A percentile compares a stretch with the other conserved stretches of the same genome.
Evolutionary conservation across 2,888 invertebrate species (phyloP).

Genomic region (Atethmia centrago): DNA sequence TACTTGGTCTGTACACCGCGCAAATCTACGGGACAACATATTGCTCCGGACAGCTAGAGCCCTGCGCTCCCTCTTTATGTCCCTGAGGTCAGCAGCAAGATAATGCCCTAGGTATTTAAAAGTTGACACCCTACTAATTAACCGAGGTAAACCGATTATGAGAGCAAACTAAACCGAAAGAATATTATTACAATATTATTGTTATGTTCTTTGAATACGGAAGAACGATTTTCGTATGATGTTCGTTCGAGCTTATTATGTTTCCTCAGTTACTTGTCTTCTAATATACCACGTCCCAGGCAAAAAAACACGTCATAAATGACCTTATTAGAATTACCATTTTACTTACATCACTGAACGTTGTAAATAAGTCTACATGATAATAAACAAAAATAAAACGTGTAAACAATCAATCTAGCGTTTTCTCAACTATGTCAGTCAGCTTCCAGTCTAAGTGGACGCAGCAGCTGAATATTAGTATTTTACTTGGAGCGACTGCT

Average conservation of each 20-base stretch:
- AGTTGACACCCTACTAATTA: too few relatives aligned
- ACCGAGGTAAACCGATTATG: too few relatives aligned
- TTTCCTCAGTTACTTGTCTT: not conserved
- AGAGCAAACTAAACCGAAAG: not conserved
- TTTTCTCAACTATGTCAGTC: too few relatives aligned
- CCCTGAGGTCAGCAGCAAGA: too few relatives aligned
- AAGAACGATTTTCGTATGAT: not conserved
- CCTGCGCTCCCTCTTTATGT: too few relatives aligned
- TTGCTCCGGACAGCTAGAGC: too few relatives aligned
- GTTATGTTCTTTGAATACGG: conserved; percentile 21
- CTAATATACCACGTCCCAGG: not conserved
- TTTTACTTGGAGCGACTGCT: not conserved
- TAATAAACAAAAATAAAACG: not conserved
- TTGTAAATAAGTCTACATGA: not conserved
- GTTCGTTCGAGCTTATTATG: not conserved
- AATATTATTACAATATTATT: not conserved
- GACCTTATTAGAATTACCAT: not conserved
- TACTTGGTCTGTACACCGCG: too few relatives aligned
- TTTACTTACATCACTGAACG: not conserved
- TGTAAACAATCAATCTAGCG: not conserved
- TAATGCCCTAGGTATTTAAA: too few relatives aligned
- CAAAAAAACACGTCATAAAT: not conserved
- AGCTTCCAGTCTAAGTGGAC: too few relatives aligned
- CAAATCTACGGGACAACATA: too few relatives aligned
- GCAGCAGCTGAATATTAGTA: not conserved